These are phyloP conservation scores for Coendou prehensilis DNA, from an alignment of 2,797 vertebrate genomes.

Conservation along the genomic window DNA sequence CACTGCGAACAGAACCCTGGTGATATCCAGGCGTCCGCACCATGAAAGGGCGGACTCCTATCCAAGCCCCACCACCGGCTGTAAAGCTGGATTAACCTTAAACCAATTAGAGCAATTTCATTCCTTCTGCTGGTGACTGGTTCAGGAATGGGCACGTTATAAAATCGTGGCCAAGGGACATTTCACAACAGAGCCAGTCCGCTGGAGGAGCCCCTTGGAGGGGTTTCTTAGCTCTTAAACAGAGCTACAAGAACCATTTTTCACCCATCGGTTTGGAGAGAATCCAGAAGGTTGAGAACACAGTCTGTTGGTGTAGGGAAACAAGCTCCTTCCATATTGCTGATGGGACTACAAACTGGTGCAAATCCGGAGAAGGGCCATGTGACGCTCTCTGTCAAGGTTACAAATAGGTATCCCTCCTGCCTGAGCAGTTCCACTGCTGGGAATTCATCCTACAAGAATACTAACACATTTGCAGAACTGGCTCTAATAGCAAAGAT, in stretches of 20 bases:
- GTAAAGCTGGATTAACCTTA: constrained; percentile 35
- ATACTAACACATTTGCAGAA: constrained; percentile 63
- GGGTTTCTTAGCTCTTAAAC: constrained; percentile 2
- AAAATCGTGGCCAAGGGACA: neutral
- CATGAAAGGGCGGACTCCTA: neutral
- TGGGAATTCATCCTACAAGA: constrained; percentile 49
- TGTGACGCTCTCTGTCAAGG: constrained; percentile 39
- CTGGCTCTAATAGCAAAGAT: constrained; percentile 62
- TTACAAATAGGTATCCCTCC: constrained; percentile 24
- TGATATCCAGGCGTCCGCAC: neutral
- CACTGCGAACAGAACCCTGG: neutral
- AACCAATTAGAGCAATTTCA: neutral
- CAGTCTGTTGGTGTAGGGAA: neutral
- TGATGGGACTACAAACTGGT: neutral
- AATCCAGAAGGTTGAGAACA: constrained; percentile 37
- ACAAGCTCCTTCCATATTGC: neutral
- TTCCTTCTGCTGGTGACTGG: neutral
- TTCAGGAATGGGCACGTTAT: neutral
- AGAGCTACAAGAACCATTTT: constrained; percentile 11
- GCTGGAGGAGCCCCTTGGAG: neutral
- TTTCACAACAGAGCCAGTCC: constrained; percentile 11
- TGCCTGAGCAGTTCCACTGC: neutral
- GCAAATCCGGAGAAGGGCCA: neutral
- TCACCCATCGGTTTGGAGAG: constrained; percentile 41
- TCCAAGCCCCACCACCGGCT: neutral